These are phyloP conservation scores for Agrypnus murinus DNA, from an alignment of 2,888 invertebrate genomes.

Conservation along the genomic window DNA sequence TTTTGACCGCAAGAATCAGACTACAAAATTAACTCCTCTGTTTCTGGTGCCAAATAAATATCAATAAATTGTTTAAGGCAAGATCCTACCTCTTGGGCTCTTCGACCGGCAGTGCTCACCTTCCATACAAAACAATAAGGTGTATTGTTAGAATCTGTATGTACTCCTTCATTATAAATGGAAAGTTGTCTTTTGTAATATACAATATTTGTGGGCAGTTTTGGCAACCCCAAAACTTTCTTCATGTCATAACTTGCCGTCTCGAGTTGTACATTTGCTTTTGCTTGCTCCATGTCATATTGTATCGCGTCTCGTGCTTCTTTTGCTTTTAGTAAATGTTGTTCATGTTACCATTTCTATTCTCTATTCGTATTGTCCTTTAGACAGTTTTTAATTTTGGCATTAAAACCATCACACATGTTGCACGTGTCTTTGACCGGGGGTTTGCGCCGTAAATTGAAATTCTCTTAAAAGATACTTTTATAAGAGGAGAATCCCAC, in stretches of 20 bases:
- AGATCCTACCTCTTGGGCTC: conserved; percentile 58
- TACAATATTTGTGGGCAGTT: conserved; percentile 50
- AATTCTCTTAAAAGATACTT: too few species aligned
- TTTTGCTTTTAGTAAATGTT: too few species aligned
- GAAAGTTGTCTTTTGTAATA: conserved; percentile 52
- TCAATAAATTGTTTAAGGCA: conserved; percentile 55
- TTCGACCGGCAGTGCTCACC: conserved; percentile 58
- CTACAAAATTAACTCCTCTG: conserved; percentile 53
- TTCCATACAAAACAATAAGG: conserved; percentile 58
- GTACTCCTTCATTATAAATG: conserved; percentile 58
- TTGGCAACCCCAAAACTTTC: conserved; percentile 40
- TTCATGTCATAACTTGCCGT: conserved; percentile 36
- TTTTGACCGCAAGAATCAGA: conserved; percentile 48
- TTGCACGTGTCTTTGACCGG: conserved; percentile 46
- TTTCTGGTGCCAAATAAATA: conserved; percentile 10
- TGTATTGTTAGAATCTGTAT: conserved; percentile 48
- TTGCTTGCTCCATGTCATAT: conserved; percentile 24
- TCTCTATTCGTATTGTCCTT: background rate
- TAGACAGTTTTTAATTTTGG: background rate
- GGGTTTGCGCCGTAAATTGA: conserved; percentile 26
- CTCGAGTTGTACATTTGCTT: background rate
- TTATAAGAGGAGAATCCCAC: too few species aligned
- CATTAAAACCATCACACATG: too few species aligned
- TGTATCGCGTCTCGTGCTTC: conserved; percentile 15
- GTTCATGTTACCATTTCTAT: background rate